Evolutionary conservation across 2,113 vertebrate species (phyloP).

Genomic region (Paramisgurnus dabryanus): DNA sequence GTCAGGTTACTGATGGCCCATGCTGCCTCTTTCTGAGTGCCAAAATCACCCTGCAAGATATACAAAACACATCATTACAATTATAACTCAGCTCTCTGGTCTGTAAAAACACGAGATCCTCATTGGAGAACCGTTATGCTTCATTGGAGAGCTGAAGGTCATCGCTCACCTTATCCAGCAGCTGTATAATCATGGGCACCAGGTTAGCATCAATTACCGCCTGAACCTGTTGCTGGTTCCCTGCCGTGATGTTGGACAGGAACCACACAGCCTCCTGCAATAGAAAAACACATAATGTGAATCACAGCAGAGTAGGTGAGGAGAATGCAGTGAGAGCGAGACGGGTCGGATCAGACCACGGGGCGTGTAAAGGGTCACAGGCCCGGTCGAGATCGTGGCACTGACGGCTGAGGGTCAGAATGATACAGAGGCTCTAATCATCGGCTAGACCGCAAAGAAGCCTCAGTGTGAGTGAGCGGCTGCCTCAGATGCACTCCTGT

Average conservation of each 20-base stretch:
- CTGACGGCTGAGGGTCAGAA: constrained; percentile 72
- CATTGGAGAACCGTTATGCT: too few species aligned
- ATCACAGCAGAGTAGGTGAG: too few species aligned
- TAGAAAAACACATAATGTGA: constrained; percentile 45
- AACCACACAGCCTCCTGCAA: constrained; percentile 99
- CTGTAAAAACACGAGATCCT: too few species aligned
- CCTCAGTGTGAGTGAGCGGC: constrained; percentile 70
- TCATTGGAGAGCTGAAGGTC: not conserved
- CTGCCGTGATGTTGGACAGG: constrained; percentile 98
- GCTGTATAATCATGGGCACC: constrained; percentile 98
- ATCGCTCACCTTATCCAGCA: constrained; percentile 91
- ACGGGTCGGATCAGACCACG: constrained; percentile 84
- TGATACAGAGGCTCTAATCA: constrained; percentile 85
- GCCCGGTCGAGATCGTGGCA: constrained; percentile 76
- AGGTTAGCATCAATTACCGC: constrained; percentile 98
- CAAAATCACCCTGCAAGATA: constrained; percentile 92
- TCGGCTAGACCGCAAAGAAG: constrained; percentile 70
- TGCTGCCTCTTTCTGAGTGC: constrained; percentile 98
- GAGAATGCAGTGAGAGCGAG: not conserved
- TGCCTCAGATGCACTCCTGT: constrained; percentile 93
- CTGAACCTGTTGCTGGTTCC: constrained; percentile 99
- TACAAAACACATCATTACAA: not conserved
- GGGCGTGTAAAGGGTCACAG: constrained; percentile 57
- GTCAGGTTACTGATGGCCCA: constrained; percentile 99
- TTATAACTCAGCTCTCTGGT: too few species aligned